These are phyloP conservation scores for Anguilla rostrata DNA, from an alignment of 2,113 vertebrate species.

Conservation along the genomic window DNA sequence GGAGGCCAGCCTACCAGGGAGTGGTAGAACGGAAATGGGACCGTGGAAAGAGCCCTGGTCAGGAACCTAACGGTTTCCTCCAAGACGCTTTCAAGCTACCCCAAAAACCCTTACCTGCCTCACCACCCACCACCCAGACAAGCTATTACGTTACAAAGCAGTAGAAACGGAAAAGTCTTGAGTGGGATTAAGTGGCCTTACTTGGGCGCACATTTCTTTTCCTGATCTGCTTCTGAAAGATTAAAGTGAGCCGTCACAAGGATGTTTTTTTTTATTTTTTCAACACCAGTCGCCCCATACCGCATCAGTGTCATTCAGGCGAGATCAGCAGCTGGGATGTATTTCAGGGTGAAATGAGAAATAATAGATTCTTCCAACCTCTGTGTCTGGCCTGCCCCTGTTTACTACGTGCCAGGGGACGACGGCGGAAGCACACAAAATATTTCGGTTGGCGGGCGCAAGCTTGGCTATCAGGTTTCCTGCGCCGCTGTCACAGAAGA, in stretches of 20 bases:
- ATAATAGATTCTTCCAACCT: background rate
- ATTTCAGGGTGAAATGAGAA: slow-evolving; percentile 3
- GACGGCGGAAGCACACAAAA: slow-evolving; percentile 2
- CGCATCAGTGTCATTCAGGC: slow-evolving; percentile 5
- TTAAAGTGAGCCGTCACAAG: background rate
- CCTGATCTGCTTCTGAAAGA: background rate
- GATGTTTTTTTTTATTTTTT: background rate
- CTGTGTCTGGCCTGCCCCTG: background rate
- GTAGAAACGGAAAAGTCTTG: background rate
- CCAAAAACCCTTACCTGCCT: background rate
- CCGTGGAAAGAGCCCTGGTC: slow-evolving; percentile 42
- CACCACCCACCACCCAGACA: background rate
- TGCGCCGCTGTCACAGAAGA: slow-evolving; percentile 1
- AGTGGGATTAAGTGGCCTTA: background rate
- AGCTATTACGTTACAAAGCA: background rate
- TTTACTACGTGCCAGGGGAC: background rate
- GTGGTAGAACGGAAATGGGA: slow-evolving; percentile 52
- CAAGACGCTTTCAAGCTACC: slow-evolving; percentile 16
- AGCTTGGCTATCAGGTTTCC: slow-evolving; percentile 16
- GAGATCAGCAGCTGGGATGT: slow-evolving; percentile 16
- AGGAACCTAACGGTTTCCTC: slow-evolving; percentile 27
- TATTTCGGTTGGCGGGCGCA: slow-evolving; percentile 14
- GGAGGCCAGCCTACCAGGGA: slow-evolving; percentile 34
- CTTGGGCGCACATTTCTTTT: background rate
- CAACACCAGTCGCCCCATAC: background rate